phyloP scores from a whole-genome alignment of 92 coral and sea anemone species.

The Nematostella vectensis region DNA sequence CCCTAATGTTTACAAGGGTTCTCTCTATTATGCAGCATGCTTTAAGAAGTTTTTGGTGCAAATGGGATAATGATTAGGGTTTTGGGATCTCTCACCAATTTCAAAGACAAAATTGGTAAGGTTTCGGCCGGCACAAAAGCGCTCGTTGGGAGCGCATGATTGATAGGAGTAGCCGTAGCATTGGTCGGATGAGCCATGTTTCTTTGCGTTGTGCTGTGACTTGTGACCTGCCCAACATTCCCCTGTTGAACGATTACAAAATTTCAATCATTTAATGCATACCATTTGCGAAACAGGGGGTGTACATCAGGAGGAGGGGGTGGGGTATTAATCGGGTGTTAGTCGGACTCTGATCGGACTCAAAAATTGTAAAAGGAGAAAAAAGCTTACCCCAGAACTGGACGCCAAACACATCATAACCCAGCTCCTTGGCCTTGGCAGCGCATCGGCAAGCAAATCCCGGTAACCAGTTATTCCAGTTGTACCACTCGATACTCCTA shows the following conservation, averaged over 20 bases:
- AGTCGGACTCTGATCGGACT: too few relatives aligned
- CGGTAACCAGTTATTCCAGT: constrained; percentile 58
- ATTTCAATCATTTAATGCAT: too few relatives aligned
- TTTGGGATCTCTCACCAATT: constrained; percentile 47
- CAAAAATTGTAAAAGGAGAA: too few relatives aligned
- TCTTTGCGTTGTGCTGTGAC: constrained; percentile 1
- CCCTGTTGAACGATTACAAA: too few relatives aligned
- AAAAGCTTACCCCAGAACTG: constrained; percentile 50
- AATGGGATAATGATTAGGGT: too few relatives aligned
- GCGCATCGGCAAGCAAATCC: constrained; percentile 90
- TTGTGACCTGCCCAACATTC: constrained; percentile 85
- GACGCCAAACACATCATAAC: constrained; percentile 58
- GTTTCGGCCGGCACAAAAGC: constrained; percentile 37
- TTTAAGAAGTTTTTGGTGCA: too few relatives aligned
- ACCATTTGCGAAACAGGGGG: too few relatives aligned
- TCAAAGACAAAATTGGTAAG: constrained; percentile 38
- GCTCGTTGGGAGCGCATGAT: constrained; percentile 23
- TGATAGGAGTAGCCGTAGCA: constrained; percentile 45
- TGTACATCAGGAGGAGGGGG: too few relatives aligned
- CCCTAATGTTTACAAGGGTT: background rate
- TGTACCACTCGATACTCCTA: constrained; percentile 53
- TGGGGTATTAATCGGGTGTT: too few relatives aligned
- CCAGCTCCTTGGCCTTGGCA: constrained; percentile 49
- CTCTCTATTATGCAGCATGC: too few relatives aligned
- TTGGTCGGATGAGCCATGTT: constrained; percentile 13